A percentile compares a stretch with the other conserved stretches of the same genome.
These are phyloP conservation scores for Ranitomeya imitator DNA, from an alignment of 2,113 vertebrate genomes.

Conservation along the genomic window DNA sequence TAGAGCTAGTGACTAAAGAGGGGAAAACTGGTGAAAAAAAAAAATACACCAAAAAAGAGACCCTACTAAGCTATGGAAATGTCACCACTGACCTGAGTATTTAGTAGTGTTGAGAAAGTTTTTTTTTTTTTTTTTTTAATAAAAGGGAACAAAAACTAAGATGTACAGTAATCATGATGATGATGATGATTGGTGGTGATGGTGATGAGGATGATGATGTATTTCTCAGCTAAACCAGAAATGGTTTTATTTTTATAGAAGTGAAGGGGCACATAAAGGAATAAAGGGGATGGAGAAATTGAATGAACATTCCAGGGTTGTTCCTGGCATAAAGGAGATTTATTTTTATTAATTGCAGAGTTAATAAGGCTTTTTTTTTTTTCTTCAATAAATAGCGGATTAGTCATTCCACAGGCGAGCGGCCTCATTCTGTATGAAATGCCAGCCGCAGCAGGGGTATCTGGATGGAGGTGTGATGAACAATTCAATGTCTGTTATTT, in stretches of 20 bases:
- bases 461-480: slow-evolving; percentile 45
- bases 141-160: too few species aligned
- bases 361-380: slow-evolving; percentile 38
- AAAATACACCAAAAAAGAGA: background rate
- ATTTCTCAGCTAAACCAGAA: background rate
- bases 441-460: slow-evolving; percentile 49
- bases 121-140: background rate
- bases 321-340: slow-evolving; percentile 38
- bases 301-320: slow-evolving; percentile 34
- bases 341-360: slow-evolving; percentile 48
- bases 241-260: background rate
- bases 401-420: slow-evolving; percentile 45
- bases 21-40: too few species aligned
- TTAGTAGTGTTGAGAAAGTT: background rate
- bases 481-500: slow-evolving; percentile 53
- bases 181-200: background rate
- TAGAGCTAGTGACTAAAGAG: too few species aligned
- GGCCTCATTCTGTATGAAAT: slow-evolving; percentile 37
- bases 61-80: background rate
- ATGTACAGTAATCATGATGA: background rate
- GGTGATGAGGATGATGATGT: background rate
- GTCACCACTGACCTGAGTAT: background rate
- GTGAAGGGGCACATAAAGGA: background rate
- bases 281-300: background rate
- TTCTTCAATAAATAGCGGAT: slow-evolving; percentile 50